Percentiles rank a stretch among this genome's conserved stretches.
Evolutionary conservation across 2,797 vertebrate species (phyloP).

Genomic region (Hylomyscus alleni): DNA sequence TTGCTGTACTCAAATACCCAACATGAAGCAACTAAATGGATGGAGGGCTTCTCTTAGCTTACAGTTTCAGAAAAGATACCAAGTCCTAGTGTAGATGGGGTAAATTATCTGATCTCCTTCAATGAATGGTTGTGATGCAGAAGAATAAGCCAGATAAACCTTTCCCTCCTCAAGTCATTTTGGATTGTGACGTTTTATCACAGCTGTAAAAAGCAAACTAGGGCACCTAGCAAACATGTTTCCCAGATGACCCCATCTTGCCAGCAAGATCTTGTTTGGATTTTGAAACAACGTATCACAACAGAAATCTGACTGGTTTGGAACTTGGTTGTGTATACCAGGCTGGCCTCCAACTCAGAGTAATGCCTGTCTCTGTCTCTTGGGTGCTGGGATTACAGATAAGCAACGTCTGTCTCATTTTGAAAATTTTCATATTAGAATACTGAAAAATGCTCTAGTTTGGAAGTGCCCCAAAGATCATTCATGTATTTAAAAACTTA

Average conservation of each 20-base stretch:
- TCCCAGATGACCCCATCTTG: not conserved
- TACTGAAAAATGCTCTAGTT: not conserved
- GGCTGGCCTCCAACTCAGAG: not conserved
- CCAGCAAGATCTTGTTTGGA: not conserved
- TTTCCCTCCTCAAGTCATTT: not conserved
- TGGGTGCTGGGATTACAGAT: not conserved
- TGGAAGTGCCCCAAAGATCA: not conserved
- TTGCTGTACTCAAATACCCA: not conserved
- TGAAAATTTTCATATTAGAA: slow-evolving; percentile 42
- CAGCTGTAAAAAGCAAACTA: not conserved
- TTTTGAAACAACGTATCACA: not conserved
- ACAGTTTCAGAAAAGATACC: not conserved
- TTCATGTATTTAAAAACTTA: not conserved
- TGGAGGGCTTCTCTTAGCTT: not conserved
- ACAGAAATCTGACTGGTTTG: not conserved
- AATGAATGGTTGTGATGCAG: not conserved
- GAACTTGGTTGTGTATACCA: not conserved
- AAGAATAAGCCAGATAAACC: not conserved
- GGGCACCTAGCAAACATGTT: not conserved
- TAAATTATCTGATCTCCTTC: not conserved
- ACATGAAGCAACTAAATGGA: not conserved
- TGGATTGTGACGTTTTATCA: not conserved
- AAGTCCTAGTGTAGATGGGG: not conserved
- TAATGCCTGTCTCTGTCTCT: not conserved
- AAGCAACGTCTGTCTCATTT: not conserved